Conservation (phyloP, 2,888 invertebrate genomes). For the Endomychus coccineus region DNA sequence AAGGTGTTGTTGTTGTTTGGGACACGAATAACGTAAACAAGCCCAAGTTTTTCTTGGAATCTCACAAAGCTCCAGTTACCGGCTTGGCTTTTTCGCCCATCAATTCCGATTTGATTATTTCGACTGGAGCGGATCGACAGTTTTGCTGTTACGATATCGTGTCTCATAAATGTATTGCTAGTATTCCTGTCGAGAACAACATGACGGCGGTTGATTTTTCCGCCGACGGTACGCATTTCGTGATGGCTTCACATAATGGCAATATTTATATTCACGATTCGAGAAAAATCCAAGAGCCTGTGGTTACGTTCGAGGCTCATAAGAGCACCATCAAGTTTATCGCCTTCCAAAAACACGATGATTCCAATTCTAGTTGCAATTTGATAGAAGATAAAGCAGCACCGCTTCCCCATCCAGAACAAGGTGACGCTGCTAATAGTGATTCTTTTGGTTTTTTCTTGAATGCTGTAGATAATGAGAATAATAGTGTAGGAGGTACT, state of each 20-base stretch:
- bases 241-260: conserved; percentile 52
- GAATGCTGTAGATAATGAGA: no score
- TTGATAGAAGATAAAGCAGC: conserved; percentile 9
- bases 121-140: conserved; percentile 51
- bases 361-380: conserved; percentile 8
- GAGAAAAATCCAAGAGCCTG: conserved; percentile 46
- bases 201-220: conserved; percentile 37
- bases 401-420: conserved; percentile 9
- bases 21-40: conserved; percentile 38
- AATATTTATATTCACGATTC: conserved; percentile 49
- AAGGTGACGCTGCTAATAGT: conserved; percentile 11
- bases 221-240: conserved; percentile 45
- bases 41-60: conserved; percentile 31
- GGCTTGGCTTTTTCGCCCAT: conserved; percentile 51
- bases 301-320: conserved; percentile 47
- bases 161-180: conserved; percentile 40
- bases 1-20: conserved; percentile 40
- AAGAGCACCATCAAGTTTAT: conserved; percentile 46
- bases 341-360: conserved; percentile 40
- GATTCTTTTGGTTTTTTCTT: no score
- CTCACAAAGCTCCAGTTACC: conserved; percentile 53
- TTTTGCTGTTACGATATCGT: conserved; percentile 51
- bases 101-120: conserved; percentile 50
- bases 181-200: conserved; percentile 32
- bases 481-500: background rate